Base-by-base conservation (phyloP, 2,113 vertebrate genomes). In the Vireo altiloquus region DNA sequence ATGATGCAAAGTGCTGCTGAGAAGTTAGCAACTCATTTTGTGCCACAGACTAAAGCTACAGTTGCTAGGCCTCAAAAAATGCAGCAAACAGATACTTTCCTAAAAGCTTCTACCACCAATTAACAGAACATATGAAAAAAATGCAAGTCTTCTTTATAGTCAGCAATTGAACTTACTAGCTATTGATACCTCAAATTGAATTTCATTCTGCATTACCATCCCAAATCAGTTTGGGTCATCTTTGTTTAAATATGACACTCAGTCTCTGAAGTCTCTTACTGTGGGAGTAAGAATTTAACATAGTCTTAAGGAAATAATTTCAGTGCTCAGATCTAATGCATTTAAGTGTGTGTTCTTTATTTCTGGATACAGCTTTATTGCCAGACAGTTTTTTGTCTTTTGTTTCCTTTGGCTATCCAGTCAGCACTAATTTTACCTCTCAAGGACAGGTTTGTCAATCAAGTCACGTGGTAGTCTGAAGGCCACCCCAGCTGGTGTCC, bases 161-260 rank as follows among this genome's bases (percentile, higher is more conserved):
- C 64, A 81, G 6, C 17, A 61, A 52, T 30, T 47, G 10, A 80
- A 46, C 22, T 42, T 71, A 49, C 20, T 77, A 64, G 10, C 8
- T 56, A 49, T 11, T 78, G 42, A 57, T 23, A 78, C 10, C 13
- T 57, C 14, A 42, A 30, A 47, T 3, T 54, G 25, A 57, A 80
- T 72, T 72, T 91, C 42, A 50, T 28, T 31, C 20, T 57, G 19
- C 22, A n/a, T n/a, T 74, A 53, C 3, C 15, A 65, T 44, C 7
- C 28, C 21, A 40, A 69, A 18, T 9, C 0, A 1, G 28, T 60
- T 40, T 50, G 7, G 5, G 13, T 82, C 15, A 4, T 35, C 10
- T 64, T 79, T 63, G 16, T 60, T 50, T 54, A 74, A 59, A 66
- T 37, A 56, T 24, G 18, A 68, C 14, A 19, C 2, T 89, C 15